A percentile compares a stretch with the other conserved stretches of the same genome.
Evolutionary conservation across 2,888 invertebrate species (phyloP).

Genomic region (Chrysolina americana): DNA sequence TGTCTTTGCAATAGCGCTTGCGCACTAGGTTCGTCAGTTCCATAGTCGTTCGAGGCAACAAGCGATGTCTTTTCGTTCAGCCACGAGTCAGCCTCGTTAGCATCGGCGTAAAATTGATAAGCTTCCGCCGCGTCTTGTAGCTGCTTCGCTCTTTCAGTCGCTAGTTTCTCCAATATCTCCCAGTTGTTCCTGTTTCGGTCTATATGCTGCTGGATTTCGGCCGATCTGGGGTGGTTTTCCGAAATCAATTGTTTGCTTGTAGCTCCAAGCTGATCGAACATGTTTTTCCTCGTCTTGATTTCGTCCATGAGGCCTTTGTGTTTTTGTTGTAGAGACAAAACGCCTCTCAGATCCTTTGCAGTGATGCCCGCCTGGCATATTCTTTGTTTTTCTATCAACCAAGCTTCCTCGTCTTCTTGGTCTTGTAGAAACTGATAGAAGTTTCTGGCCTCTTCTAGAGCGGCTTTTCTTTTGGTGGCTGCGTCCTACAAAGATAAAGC

Average conservation of each 20-base stretch:
- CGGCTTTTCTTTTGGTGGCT: constrained; percentile 83
- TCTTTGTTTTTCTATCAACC: constrained; percentile 95
- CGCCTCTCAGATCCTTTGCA: constrained; percentile 93
- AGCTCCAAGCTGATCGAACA: constrained; percentile 81
- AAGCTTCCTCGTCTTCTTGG: constrained; percentile 97
- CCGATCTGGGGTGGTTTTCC: constrained; percentile 87
- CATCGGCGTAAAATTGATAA: constrained; percentile 97
- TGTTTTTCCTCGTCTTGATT: constrained; percentile 83
- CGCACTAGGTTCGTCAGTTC: constrained; percentile 91
- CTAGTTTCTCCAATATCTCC: constrained; percentile 89
- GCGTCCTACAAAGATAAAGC: constrained; percentile 72
- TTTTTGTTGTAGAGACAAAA: constrained; percentile 90
- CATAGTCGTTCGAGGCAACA: constrained; percentile 90
- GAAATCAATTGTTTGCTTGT: constrained; percentile 76
- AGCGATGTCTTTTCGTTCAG: constrained; percentile 95
- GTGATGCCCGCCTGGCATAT: constrained; percentile 94
- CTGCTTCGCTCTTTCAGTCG: constrained; percentile 81
- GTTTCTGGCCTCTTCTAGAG: constrained; percentile 92
- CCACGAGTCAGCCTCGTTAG: constrained; percentile 98
- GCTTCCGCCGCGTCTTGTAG: constrained; percentile 92
- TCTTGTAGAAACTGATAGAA: constrained; percentile 97
- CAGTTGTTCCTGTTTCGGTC: constrained; percentile 87
- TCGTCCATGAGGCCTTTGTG: constrained; percentile 93
- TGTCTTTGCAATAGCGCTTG: constrained; percentile 91
- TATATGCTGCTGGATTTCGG: constrained; percentile 86